phyloP scores from a whole-genome alignment of 2,888 invertebrate species.

The Xestia xanthographa region DNA sequence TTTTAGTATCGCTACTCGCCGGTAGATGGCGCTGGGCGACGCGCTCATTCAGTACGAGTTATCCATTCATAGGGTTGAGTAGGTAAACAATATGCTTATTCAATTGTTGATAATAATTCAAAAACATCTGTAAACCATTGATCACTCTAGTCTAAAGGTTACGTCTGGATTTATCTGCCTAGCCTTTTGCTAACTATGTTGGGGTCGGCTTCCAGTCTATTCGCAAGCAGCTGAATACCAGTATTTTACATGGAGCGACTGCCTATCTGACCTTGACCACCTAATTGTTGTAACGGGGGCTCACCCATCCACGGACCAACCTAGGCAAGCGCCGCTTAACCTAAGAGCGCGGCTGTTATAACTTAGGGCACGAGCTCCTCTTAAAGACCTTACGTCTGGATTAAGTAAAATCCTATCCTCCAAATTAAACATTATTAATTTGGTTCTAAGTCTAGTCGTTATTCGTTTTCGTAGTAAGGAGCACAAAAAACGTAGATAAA shows the following conservation, averaged over 20 bases:
- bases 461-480: background rate
- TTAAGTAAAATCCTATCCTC: background rate
- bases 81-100: conserved; percentile 15
- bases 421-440: background rate
- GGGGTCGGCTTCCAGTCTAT: background rate
- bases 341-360: background rate
- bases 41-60: conserved; percentile 24
- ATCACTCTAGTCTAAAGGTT: background rate
- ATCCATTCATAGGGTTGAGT: conserved; percentile 47
- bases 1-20: conserved; percentile 52
- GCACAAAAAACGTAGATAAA: background rate
- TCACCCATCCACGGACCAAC: background rate
- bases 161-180: background rate
- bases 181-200: background rate
- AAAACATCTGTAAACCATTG: background rate
- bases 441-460: background rate
- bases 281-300: background rate
- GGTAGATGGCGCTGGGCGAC: conserved; percentile 64
- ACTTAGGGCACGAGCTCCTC: background rate
- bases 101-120: conserved; percentile 1
- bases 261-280: background rate
- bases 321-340: too few relatives aligned
- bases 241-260: background rate
- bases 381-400: background rate
- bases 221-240: background rate